Evolutionary conservation across 2,888 invertebrate genomes (phyloP).

Genomic region (Agrotis ipsilon): DNA sequence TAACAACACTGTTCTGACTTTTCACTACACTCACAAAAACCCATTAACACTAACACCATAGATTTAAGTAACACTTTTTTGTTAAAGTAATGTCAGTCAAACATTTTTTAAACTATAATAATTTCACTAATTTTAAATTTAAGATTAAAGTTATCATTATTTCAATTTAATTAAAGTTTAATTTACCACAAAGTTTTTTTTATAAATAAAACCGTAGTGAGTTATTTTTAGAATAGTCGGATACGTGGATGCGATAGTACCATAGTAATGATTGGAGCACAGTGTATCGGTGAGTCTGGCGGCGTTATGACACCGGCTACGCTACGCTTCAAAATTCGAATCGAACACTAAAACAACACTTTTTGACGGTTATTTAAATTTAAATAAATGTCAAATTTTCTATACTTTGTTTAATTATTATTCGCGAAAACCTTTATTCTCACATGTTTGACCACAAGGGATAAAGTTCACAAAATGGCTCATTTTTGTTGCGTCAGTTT

Average conservation of each 20-base stretch:
- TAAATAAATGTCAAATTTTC: background rate
- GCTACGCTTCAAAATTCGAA: slow-evolving; percentile 17
- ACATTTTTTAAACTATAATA: slow-evolving; percentile 1
- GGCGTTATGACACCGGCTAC: background rate
- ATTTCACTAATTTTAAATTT: slow-evolving; percentile 1
- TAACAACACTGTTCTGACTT: slow-evolving; percentile 47
- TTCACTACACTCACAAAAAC: slow-evolving; percentile 10
- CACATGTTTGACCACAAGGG: slow-evolving; percentile 43
- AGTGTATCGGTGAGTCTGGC: slow-evolving; percentile 7
- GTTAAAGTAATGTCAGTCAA: background rate
- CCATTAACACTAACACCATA: background rate
- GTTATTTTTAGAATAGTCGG: slow-evolving; percentile 9
- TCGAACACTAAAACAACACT: background rate
- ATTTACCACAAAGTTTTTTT: background rate
- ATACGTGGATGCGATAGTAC: slow-evolving; percentile 32
- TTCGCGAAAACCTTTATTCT: slow-evolving; percentile 16
- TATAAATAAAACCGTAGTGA: background rate
- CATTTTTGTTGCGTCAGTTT: slow-evolving; percentile 53
- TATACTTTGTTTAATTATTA: background rate
- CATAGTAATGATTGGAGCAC: slow-evolving; percentile 18
- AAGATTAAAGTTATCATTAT: background rate
- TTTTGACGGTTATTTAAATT: background rate
- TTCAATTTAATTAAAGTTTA: background rate
- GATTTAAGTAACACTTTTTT: background rate
- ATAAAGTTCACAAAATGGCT: slow-evolving; percentile 65